A percentile compares a stretch with the other conserved stretches of the same genome.
Conservation (phyloP, 2,113 vertebrate species). For the Prolemur simus region DNA sequence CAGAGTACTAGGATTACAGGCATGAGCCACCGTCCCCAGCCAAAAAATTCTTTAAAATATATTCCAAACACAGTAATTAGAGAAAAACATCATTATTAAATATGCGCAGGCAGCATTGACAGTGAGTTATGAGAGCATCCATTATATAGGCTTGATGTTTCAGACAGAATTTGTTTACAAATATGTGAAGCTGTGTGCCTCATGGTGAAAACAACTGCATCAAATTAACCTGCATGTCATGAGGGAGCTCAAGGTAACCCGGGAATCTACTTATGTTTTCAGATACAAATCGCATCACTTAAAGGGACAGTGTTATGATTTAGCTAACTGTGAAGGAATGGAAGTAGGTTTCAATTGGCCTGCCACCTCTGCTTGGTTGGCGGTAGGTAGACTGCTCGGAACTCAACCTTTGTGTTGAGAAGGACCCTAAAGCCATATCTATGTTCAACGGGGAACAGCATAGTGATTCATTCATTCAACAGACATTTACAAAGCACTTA, state of each 20-base stretch:
- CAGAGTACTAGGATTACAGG: too few species aligned
- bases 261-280: not conserved
- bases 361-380: not conserved
- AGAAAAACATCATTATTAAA: constrained; percentile 28
- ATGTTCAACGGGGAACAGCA: not conserved
- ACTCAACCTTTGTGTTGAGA: not conserved
- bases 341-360: not conserved
- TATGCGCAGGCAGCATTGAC: not conserved
- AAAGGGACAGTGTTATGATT: not conserved
- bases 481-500: not conserved
- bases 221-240: not conserved
- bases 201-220: not conserved
- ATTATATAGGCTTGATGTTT: not conserved
- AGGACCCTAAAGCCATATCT: not conserved
- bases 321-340: not conserved
- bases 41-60: not conserved
- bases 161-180: constrained; percentile 23
- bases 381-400: not conserved
- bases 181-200: not conserved
- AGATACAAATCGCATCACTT: not conserved
- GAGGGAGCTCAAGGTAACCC: not conserved
- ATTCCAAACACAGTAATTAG: constrained; percentile 37
- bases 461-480: not conserved
- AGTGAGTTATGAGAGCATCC: not conserved
- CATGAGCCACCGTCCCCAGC: too few species aligned